A percentile compares a stretch with the other conserved stretches of the same genome.
Evolutionary conservation across 2,797 vertebrate species (phyloP).

Genomic region (Spatula clypeata): DNA sequence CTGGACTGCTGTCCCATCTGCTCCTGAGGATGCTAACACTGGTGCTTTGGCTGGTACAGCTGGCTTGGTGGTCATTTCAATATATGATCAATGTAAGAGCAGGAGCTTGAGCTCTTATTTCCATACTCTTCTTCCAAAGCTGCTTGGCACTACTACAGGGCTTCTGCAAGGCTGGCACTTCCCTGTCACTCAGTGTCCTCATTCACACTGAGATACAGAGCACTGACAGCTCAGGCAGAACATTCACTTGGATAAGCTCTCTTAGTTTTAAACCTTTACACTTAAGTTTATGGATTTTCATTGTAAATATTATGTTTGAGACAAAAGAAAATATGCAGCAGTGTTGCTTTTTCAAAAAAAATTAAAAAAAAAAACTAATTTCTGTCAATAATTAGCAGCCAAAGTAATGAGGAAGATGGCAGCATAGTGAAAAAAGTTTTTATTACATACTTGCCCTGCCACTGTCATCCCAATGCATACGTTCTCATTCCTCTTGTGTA

Average conservation of each 20-base stretch:
- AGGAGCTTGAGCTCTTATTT: not conserved
- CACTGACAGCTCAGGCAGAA: not conserved
- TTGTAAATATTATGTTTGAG: not conserved
- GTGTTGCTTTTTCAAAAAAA: not conserved
- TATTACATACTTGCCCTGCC: not conserved
- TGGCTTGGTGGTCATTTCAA: not conserved
- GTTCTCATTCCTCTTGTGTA: too few species aligned
- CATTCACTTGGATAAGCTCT: not conserved
- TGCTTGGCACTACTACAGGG: not conserved
- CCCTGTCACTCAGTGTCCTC: not conserved
- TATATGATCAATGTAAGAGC: rapidly evolving
- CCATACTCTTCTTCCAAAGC: not conserved
- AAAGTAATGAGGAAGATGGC: not conserved
- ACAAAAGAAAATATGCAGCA: rapidly evolving
- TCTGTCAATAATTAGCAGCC: not conserved
- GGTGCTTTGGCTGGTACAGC: not conserved
- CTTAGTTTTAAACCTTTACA: not conserved
- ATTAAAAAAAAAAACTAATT: not conserved
- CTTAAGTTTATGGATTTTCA: not conserved
- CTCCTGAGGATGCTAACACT: not conserved
- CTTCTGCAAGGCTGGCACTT: not conserved
- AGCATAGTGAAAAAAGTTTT: not conserved
- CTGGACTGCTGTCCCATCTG: not conserved
- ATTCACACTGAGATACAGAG: not conserved
- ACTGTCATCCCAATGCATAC: not conserved